A percentile compares a stretch with the other conserved stretches of the same genome.
phyloP scores from a whole-genome alignment of 2,113 vertebrate species.

The Oryzias celebensis region DNA sequence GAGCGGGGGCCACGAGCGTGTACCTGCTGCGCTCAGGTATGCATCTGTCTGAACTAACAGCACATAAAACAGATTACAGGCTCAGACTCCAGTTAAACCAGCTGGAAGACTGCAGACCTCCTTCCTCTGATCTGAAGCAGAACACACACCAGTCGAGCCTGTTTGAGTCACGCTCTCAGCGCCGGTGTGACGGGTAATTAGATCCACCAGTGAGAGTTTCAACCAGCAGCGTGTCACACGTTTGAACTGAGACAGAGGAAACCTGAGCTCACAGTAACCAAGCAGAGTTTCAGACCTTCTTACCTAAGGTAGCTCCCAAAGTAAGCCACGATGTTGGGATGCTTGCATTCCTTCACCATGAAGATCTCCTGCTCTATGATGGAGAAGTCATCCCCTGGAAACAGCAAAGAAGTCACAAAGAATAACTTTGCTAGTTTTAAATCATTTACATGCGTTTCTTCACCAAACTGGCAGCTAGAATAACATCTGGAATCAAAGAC shows the following conservation, averaged over 20 bases:
- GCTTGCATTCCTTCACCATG: constrained; percentile 99
- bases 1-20: no score
- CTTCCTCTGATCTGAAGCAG: constrained; percentile 39
- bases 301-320: constrained; percentile 99
- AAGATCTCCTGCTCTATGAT: constrained; percentile 99
- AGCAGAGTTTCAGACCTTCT: constrained; percentile 50
- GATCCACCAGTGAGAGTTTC: constrained; percentile 29
- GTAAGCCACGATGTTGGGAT: constrained; percentile 97
- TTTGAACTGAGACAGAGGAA: constrained; percentile 10
- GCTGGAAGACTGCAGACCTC: constrained; percentile 51
- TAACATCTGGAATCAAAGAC: no score
- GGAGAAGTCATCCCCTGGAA: constrained; percentile 97
- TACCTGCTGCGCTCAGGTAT: constrained; percentile 50
- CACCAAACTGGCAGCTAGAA: no score
- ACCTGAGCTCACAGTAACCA: constrained; percentile 34
- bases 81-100: constrained; percentile 66
- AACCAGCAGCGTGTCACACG: constrained; percentile 14
- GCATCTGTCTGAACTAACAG: constrained; percentile 25
- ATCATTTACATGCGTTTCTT: no score
- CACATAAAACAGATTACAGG: constrained; percentile 59
- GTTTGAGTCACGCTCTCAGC: constrained; percentile 50
- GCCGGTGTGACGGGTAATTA: constrained; percentile 34
- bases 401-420: constrained; percentile 44
- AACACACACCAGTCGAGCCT: no score
- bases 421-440: background rate